These are phyloP conservation scores for Odontesthes bonariensis DNA, from an alignment of 2,113 vertebrate species.

Conservation along the genomic window DNA sequence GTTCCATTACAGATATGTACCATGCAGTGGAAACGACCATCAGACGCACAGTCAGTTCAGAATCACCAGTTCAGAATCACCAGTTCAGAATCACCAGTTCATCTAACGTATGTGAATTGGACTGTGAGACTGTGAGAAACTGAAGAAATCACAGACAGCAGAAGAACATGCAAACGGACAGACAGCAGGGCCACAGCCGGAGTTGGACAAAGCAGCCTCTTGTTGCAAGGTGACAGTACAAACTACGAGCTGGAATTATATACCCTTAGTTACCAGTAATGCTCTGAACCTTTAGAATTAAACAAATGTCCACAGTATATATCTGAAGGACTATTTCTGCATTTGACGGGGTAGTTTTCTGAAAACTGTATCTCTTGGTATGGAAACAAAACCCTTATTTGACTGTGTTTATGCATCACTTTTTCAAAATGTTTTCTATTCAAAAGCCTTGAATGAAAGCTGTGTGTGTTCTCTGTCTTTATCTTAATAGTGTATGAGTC, in stretches of 20 bases:
- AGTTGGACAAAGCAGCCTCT: too few species aligned
- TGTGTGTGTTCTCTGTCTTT: conserved; percentile 12
- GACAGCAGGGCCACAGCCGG: too few species aligned
- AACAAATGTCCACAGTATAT: not conserved
- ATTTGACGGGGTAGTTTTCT: not conserved
- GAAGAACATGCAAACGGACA: too few species aligned
- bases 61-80: too few species aligned
- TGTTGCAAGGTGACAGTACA: too few species aligned
- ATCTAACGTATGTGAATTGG: too few species aligned
- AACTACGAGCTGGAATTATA: not conserved
- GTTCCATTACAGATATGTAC: too few species aligned
- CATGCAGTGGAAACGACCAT: too few species aligned
- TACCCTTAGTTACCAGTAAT: not conserved
- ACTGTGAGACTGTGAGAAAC: too few species aligned
- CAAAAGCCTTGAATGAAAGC: not conserved
- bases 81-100: too few species aligned
- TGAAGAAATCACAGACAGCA: too few species aligned
- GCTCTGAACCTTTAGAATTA: not conserved
- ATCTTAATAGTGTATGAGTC: conserved; percentile 32
- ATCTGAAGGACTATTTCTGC: not conserved
- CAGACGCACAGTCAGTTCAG: too few species aligned
- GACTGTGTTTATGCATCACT: not conserved
- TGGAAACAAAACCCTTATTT: not conserved
- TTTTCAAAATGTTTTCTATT: not conserved
- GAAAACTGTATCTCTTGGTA: not conserved